Base-by-base conservation (phyloP, 2,113 vertebrate species). In the Ornithorhynchus anatinus region DNA sequence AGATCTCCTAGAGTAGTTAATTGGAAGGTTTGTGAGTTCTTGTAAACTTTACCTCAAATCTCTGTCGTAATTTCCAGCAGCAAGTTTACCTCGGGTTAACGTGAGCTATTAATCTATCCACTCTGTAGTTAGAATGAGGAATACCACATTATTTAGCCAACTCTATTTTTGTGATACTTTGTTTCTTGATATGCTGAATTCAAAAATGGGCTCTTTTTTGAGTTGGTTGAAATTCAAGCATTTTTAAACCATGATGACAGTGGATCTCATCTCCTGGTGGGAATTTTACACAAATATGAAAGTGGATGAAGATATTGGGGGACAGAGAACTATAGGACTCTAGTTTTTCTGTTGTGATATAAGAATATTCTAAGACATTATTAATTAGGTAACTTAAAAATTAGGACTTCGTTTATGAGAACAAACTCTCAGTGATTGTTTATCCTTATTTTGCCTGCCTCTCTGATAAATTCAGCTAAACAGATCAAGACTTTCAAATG, bases 361-460 rank as follows among this genome's bases (percentile, higher is more conserved):
- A 14, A 72, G 63, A 59, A 19, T 33, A 2, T 45, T n/a, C 44
- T 43, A 51, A 75, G 73, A 76, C 64, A 35, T 72, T 67, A 57
- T 43, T 77, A 54, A 42, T 38, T 62, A 43, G 67, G 72, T 86
- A 48, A 86, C 80, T 85, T 75, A 58, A 44, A 82, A 84, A 57
- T 79, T 69, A 66, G 75, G 67, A 22, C 77, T 73, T 81, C 77
- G 67, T 67, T 72, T 72, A 70, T 79, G 56, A 84, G 51, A 39
- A 61, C 86, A 42, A 45, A 35, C 70, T 84, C n/a, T 85, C 77
- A 75, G 58, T 29, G 0, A 0, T 38, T 60, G 87, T 86, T 67
- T 61, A 47, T 84, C 65, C 90, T 82, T 91, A 86, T 72, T 59
- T 84, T 85, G 52, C 75, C 85, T 84, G 44, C 72, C 59, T 86